Conservation (phyloP, 2,888 invertebrate species). For the Dicyrtoma fusca region DNA sequence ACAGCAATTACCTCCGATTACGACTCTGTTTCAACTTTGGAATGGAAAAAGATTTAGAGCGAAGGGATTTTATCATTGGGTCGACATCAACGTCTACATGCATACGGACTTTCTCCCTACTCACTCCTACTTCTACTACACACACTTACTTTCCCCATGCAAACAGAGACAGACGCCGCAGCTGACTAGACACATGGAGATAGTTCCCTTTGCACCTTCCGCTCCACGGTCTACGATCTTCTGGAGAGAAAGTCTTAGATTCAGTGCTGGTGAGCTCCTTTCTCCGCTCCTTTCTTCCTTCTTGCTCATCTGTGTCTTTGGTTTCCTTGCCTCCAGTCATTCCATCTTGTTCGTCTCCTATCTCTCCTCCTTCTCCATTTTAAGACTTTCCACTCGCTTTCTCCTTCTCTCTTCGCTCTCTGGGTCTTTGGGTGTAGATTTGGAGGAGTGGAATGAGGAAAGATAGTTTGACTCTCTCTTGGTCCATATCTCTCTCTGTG, state of each 20-base stretch:
- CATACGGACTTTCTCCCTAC: neutral
- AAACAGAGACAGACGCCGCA: neutral
- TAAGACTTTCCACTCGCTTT: slow-evolving; percentile 11
- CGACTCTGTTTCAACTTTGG: slow-evolving; percentile 47
- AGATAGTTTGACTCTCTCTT: slow-evolving; percentile 30
- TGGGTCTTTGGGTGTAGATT: neutral
- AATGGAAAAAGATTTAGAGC: slow-evolving; percentile 49
- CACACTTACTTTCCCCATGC: slow-evolving; percentile 14
- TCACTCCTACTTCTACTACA: neutral
- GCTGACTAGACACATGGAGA: neutral
- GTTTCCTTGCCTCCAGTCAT: slow-evolving; percentile 34
- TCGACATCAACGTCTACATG: slow-evolving; percentile 25
- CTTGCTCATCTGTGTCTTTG: slow-evolving; percentile 29
- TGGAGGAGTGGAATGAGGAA: slow-evolving; percentile 10
- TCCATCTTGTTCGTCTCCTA: slow-evolving; percentile 26
- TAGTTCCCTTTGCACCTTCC: slow-evolving; percentile 5
- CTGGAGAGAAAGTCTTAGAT: slow-evolving; percentile 6
- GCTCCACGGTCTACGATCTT: slow-evolving; percentile 8
- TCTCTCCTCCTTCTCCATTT: slow-evolving; percentile 35
- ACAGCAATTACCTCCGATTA: slow-evolving; percentile 54
- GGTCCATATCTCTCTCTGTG: slow-evolving; percentile 20
- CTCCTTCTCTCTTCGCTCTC: neutral
- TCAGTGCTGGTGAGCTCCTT: neutral
- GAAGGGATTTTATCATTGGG: slow-evolving; percentile 48
- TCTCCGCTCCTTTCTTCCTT: neutral